Base-by-base conservation (phyloP, 2,113 vertebrate species). In the Gallinago paraguaiae region DNA sequence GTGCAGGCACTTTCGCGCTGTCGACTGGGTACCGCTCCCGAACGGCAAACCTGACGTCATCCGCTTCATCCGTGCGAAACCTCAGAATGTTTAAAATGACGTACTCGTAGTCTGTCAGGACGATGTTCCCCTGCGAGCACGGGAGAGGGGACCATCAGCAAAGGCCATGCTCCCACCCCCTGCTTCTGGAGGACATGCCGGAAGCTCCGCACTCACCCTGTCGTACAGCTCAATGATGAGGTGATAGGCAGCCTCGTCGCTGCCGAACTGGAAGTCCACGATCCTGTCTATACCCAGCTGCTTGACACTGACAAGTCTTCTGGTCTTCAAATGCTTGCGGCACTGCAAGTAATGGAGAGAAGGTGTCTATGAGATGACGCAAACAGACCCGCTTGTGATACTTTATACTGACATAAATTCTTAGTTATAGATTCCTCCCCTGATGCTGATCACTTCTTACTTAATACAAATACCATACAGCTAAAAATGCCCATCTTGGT, bases 231-330 rank as follows among this genome's bases (percentile, higher is more conserved):
- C 99, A 35, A 99, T 50, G 59, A 99, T 98, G 51, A 99, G 96
- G 91, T 99, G 99, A 90, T 99, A 99, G 23, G 99, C 99, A 10
- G 99, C 99, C 76, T 99, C 98, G 2, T 99, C 99, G 17, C 99
- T 99, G 60, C 99, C 99, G 79, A 99, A 99, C 88, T 99, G 99
- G 91, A 99, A 97, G 97, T 99, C 99, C 63, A 99, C 98, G 64
- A 99, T 98, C 77, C 99, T 98, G 98, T 99, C 99, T 16, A 98
- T 95, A 4, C 99, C 99, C 11, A 99, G 98, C 94, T 99, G 99
- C 33, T 97, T 98, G 6, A 99, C 97, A 9, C 98, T 97, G 18
- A 99, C 98, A 86, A 99, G 82, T 8, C 99, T 97, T 17, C 99
- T 98, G 19, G 98, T 97, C 95, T 98, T 99, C 87, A 99, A 87